A percentile compares a stretch with the other conserved stretches of the same genome.
phyloP scores from a whole-genome alignment of 2,113 vertebrate genomes.

The Chascanopsetta lugubris region DNA sequence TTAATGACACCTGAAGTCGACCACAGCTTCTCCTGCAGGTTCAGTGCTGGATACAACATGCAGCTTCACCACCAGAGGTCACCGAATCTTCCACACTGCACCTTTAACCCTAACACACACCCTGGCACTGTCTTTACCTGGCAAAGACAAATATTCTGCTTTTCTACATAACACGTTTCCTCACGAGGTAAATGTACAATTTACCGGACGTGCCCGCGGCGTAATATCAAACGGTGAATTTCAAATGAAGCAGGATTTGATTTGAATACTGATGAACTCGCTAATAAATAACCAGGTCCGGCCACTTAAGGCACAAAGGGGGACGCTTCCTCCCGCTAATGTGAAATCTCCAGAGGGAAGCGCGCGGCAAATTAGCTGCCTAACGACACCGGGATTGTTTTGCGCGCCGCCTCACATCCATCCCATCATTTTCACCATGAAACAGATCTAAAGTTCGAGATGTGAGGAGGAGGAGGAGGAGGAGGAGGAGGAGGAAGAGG shows the following conservation, averaged over 20 bases:
- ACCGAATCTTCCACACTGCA: no score
- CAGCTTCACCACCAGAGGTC: no score
- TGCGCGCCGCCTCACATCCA: background rate
- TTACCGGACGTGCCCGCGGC: background rate
- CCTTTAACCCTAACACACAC: no score
- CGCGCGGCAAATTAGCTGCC: background rate
- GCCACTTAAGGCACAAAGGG: background rate
- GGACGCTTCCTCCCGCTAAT: background rate
- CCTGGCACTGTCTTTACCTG: no score
- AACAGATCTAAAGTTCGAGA: background rate
- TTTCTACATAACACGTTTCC: background rate
- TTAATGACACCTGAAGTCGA: no score
- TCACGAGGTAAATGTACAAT: background rate
- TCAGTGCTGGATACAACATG: no score
- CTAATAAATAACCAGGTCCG: slow-evolving; percentile 4
- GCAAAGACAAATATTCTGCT: background rate
- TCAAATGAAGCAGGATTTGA: background rate
- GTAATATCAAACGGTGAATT: background rate
- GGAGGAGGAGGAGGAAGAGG: slow-evolving; percentile 9
- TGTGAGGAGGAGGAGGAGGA: slow-evolving; percentile 4
- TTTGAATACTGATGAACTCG: slow-evolving; percentile 12
- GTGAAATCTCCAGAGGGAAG: background rate
- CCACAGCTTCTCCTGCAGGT: no score
- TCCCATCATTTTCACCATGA: background rate
- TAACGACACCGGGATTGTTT: background rate